phyloP scores from a whole-genome alignment of 2,888 invertebrate species.

The Eucriotettix oculatus region DNA sequence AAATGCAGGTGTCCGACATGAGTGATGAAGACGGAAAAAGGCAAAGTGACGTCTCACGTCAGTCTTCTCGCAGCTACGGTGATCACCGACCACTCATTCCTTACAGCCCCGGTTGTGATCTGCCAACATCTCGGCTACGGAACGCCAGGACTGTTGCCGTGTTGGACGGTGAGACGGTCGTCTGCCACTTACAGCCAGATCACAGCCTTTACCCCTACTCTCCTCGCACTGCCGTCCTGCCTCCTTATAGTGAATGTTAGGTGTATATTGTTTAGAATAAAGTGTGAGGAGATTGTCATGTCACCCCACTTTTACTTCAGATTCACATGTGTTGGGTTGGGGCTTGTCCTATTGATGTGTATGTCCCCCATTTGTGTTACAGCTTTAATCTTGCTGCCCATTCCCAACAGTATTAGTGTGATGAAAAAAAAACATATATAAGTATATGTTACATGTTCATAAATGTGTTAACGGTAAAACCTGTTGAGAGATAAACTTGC shows the following conservation, averaged over 20 bases:
- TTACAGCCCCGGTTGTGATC: conserved; percentile 41
- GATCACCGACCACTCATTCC: conserved; percentile 68
- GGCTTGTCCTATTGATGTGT: not conserved
- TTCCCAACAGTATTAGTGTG: too few relatives aligned
- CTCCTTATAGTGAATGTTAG: conserved; percentile 45
- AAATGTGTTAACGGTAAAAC: conserved; percentile 13
- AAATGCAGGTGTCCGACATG: conserved; percentile 57
- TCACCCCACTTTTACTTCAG: not conserved
- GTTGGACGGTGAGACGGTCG: conserved; percentile 69
- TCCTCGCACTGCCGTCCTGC: conserved; percentile 23
- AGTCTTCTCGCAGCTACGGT: conserved; percentile 58
- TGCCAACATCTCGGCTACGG: conserved; percentile 27
- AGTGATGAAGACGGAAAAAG: conserved; percentile 62
- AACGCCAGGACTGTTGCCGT: conserved; percentile 43
- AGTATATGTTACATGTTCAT: too few relatives aligned
- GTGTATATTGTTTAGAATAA: not conserved
- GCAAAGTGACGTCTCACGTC: conserved; percentile 52
- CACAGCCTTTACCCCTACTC: conserved; percentile 31
- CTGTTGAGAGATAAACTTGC: conserved; percentile 22
- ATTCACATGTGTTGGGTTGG: not conserved
- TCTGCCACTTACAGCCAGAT: conserved; percentile 65
- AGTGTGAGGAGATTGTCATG: not conserved
- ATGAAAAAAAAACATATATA: too few relatives aligned
- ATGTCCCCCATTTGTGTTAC: too few relatives aligned
- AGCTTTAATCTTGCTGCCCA: too few relatives aligned